Evolutionary conservation across 1,140 invertebrate species (phyloP).

Genomic region (Drosophila bifasciata): DNA sequence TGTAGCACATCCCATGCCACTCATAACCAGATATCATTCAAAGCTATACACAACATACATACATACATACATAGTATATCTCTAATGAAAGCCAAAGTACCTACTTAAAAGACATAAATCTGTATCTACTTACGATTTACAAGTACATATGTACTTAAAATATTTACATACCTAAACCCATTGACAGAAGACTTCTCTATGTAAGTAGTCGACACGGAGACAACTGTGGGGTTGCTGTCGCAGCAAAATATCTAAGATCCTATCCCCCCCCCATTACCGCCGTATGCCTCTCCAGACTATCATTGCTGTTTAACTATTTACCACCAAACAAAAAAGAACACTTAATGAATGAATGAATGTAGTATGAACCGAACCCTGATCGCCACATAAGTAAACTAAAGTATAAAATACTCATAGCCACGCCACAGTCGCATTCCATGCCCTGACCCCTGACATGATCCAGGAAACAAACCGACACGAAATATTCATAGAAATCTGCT

Average conservation of each 20-base stretch:
- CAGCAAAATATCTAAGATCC: no score
- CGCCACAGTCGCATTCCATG: slow-evolving; percentile 11
- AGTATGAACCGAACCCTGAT: slow-evolving; percentile 12
- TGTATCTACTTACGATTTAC: slow-evolving; percentile 58
- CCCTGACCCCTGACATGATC: not conserved
- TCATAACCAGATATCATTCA: slow-evolving; percentile 43
- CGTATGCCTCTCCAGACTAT: slow-evolving; percentile 49
- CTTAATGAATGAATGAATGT: slow-evolving; percentile 7
- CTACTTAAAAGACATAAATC: slow-evolving; percentile 73
- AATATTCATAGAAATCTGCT: slow-evolving; percentile 13
- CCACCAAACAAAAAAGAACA: slow-evolving; percentile 50
- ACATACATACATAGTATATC: slow-evolving; percentile 25
- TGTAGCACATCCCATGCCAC: slow-evolving; percentile 10
- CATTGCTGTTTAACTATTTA: slow-evolving; percentile 62
- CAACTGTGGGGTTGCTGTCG: slow-evolving; percentile 24
- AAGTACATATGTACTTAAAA: slow-evolving; percentile 35
- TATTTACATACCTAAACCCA: slow-evolving; percentile 43
- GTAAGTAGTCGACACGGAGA: slow-evolving; percentile 17
- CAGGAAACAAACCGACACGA: slow-evolving; percentile 11
- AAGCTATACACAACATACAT: slow-evolving; percentile 35
- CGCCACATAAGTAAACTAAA: slow-evolving; percentile 53
- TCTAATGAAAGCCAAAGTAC: slow-evolving; percentile 77
- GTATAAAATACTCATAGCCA: slow-evolving; percentile 62
- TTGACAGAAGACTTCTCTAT: slow-evolving; percentile 44
- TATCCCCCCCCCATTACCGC: slow-evolving; percentile 10